Conservation (phyloP, 2,888 invertebrate species). For the Melikaiella ostensackeni region DNA sequence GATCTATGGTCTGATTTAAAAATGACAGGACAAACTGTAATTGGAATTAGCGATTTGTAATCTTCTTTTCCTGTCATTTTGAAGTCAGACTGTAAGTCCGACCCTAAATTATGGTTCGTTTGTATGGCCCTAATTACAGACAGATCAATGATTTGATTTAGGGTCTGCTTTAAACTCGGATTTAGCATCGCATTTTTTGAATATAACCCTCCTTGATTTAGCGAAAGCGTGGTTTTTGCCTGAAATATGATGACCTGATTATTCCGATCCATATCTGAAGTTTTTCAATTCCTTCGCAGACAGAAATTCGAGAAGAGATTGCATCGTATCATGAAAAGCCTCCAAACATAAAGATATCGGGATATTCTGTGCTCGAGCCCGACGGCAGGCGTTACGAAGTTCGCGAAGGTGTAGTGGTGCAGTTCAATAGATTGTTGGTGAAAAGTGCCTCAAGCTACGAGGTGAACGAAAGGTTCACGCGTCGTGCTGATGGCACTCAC, state of each 20-base stretch:
- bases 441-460: slow-evolving; percentile 68
- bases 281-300: slow-evolving; percentile 41
- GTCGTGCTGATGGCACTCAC: slow-evolving; percentile 70
- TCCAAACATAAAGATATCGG: slow-evolving; percentile 55
- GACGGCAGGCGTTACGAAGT: slow-evolving; percentile 68
- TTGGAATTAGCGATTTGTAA: too few relatives aligned
- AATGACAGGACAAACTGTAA: too few relatives aligned
- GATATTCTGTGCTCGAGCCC: slow-evolving; percentile 65
- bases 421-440: slow-evolving; percentile 69
- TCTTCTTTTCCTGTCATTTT: too few relatives aligned
- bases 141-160: too few relatives aligned
- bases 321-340: slow-evolving; percentile 48
- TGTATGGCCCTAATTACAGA: too few relatives aligned
- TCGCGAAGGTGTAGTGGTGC: slow-evolving; percentile 62
- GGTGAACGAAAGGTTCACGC: slow-evolving; percentile 67
- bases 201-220: too few relatives aligned
- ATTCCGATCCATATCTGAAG: slow-evolving; percentile 35
- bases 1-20: too few relatives aligned
- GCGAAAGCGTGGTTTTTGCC: neutral
- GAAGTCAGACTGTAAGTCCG: too few relatives aligned
- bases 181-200: too few relatives aligned
- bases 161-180: too few relatives aligned
- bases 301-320: slow-evolving; percentile 37
- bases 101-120: too few relatives aligned
- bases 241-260: neutral